Evolutionary conservation across 2,797 vertebrate species (phyloP).

Genomic region (Rhinophrynus dorsalis): DNA sequence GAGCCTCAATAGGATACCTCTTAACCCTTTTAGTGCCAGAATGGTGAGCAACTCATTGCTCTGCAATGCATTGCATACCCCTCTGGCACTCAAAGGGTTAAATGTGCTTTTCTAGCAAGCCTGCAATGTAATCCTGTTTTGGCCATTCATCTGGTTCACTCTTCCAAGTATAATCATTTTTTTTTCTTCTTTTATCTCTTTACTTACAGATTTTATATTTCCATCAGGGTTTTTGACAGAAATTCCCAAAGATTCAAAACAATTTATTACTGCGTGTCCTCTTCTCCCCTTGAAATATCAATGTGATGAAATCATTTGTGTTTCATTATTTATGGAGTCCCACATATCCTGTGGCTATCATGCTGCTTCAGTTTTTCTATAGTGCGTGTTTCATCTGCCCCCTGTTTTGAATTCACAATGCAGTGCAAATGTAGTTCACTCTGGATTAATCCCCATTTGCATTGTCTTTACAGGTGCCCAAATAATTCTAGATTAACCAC

Average conservation of each 20-base stretch:
- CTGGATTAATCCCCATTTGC: constrained; percentile 17
- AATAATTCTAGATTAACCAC: neutral
- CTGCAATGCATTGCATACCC: no score
- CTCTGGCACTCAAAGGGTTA: no score
- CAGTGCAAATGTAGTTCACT: constrained; percentile 1
- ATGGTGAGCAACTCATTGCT: no score
- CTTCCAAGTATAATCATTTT: constrained; percentile 75
- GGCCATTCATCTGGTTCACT: constrained; percentile 68
- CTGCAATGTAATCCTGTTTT: constrained; percentile 69
- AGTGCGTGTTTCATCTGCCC: neutral
- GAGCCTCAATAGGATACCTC: no score
- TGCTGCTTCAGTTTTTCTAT: neutral
- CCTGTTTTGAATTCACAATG: neutral
- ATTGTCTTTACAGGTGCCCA: neutral
- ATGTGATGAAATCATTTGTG: constrained; percentile 77
- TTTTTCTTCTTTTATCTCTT: constrained; percentile 78
- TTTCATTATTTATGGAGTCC: constrained; percentile 66
- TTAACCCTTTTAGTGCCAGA: no score
- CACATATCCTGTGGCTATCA: constrained; percentile 10
- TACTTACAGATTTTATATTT: constrained; percentile 72
- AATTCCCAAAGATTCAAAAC: constrained; percentile 77
- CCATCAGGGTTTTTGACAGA: constrained; percentile 77
- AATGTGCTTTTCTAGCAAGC: constrained; percentile 37
- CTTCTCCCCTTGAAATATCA: constrained; percentile 74
- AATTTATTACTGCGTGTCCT: constrained; percentile 70